These are phyloP conservation scores for Drosophila paramelanica DNA, from an alignment of 2,888 invertebrate genomes.

Conservation along the genomic window DNA sequence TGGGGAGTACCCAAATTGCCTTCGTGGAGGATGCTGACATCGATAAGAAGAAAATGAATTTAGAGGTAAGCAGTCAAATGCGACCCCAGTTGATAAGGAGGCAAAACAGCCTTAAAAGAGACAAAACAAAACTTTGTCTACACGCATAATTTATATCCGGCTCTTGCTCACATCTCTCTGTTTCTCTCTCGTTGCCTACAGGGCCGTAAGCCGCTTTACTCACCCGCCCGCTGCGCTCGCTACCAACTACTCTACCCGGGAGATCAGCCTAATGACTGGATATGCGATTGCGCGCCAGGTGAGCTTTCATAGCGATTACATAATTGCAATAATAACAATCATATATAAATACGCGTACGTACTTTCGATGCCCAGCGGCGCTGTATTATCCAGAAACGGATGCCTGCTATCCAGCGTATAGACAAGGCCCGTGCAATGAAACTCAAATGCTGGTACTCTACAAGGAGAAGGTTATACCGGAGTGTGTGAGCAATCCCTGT, in stretches of 20 bases:
- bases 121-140: constrained; percentile 18
- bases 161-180: neutral
- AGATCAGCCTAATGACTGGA: constrained; percentile 88
- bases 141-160: neutral
- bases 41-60: constrained; percentile 79
- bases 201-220: constrained; percentile 86
- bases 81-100: constrained; percentile 43
- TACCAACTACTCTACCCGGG: constrained; percentile 90
- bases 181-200: constrained; percentile 30
- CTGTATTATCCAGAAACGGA: constrained; percentile 87
- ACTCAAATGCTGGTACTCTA: constrained; percentile 87
- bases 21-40: constrained; percentile 74
- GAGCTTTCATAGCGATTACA: constrained; percentile 52
- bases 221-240: constrained; percentile 87
- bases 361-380: constrained; percentile 63
- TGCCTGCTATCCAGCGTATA: constrained; percentile 88
- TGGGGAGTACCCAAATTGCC: constrained; percentile 63
- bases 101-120: constrained; percentile 3
- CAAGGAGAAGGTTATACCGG: constrained; percentile 86
- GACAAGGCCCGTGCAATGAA: constrained; percentile 88
- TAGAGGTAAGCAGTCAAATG: constrained; percentile 67
- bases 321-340: constrained; percentile 35
- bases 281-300: constrained; percentile 86
- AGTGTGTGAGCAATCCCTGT: constrained; percentile 88
- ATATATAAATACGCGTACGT: neutral